Evolutionary conservation across 2,888 invertebrate genomes (phyloP), one percentile per base, ranked within the genome.

Genomic region (Chloromyia formosa): DNA sequence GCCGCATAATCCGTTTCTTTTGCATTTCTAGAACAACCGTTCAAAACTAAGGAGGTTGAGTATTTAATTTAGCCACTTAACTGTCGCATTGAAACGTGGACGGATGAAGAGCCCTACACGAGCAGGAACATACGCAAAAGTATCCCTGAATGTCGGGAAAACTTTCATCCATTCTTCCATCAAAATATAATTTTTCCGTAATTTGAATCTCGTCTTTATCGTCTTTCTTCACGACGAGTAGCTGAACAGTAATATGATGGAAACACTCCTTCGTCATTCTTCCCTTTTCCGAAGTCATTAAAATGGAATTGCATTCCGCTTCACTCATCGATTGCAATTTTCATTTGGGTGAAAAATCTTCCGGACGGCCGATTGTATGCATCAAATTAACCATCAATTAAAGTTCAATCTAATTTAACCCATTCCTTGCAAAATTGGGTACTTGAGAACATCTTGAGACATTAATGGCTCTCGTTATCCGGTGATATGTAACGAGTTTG

Each of bases 381-480:
- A 71, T 35, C 20, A 58, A 71, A 71, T 71, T 71, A 71, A 71
- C 71, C 35, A 35, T 35, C 56, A 71, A 71, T 71, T 56, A 71
- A 71, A 58, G 56, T 40, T 56, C 54, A 35, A 69, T 69, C 56
- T 12, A 56, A n/a, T 27, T 1, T 20, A 68, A 69, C 56, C 56
- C 69, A 16, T 56, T 54, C 69, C 4, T 18, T 64, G 40, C 42
- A 20, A 64, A 64, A 64, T 64, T 64, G 64, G 64, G 23, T 20
- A n/a, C 64, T 64, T 64, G 42, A 18, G 53, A n/a, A 54, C 10
- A 16, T 18, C 20, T 69, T 68, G 49, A 64, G 64, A 42, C 64
- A n/a, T 42, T 5, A 42, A 42, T 42, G 42, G 12, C 12, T 12
- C 7, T 12, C 12, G 42, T 12, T 9, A 12, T 42, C 42, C 42